Base-by-base conservation (phyloP, 2,888 invertebrate species). In the Brachyptera putata region DNA sequence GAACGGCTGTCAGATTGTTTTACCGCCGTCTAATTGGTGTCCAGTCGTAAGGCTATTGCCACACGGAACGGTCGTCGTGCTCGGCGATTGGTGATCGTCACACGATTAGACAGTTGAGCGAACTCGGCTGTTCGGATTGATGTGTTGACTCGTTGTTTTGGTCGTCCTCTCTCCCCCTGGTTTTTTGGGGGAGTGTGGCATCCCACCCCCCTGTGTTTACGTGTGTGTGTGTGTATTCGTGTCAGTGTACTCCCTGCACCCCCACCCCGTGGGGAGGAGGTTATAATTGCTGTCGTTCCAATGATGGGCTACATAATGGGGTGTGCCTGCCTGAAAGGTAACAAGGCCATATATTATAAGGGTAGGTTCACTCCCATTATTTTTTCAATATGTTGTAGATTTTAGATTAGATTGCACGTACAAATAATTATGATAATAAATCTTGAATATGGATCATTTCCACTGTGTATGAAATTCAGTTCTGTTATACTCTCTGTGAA, bases 241-340 rank as follows among this genome's bases (percentile, higher is more conserved):
- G 21, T 41, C 16, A 7, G 41, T 41, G 16, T 16, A 16, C 41
- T 41, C 2, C 1, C 60, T 61, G 64, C 41, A 18, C n/a, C 16
- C 30, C 26, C 26, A 26, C 1, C 14, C 16, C 30, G 30, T 30
- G 5, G 63, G 63, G 64, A 61, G 63, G 49, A 11, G 49, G 49
- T n/a, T 16, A 3, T 16, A 14, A 5, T 16, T 2, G 5, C 49
- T 75, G 60, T 67, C 68, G 67, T 70, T 68, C 80, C 84, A 81
- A 89, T 91, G 89, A 91, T 91, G 91, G 91, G 91, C 80, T 91
- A 89, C 84, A 90, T 91, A 82, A 91, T 91, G 91, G 91, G 91
- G 78, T 91, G 91, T 83, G 88, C 91, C 79, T 91, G 91, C 82
- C 84, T 91, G 79, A 89, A 89, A 89, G 91, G 91, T 89, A 82